Evolutionary conservation across 2,113 vertebrate genomes (phyloP).

Genomic region (Edolisoma coerulescens): DNA sequence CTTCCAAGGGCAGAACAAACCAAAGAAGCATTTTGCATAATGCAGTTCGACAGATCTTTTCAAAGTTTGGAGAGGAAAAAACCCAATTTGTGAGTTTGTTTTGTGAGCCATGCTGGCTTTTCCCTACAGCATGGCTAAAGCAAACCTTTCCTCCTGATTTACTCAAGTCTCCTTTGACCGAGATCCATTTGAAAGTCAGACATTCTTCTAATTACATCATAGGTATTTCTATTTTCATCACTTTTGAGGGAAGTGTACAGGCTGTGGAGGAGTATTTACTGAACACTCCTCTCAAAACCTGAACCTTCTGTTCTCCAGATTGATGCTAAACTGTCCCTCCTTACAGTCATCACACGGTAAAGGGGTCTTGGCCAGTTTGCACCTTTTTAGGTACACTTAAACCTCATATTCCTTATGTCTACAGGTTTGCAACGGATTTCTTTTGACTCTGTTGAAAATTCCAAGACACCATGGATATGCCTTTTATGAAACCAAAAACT

Average conservation of each 20-base stretch:
- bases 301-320: background rate
- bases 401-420: background rate
- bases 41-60: rapidly evolving
- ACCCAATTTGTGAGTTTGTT: background rate
- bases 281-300: background rate
- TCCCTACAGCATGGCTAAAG: background rate
- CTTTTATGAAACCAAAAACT: background rate
- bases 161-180: background rate
- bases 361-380: background rate
- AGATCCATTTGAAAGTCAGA: background rate
- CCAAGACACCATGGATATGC: background rate
- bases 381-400: background rate
- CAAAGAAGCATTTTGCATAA: background rate
- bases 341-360: background rate
- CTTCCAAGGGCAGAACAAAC: background rate
- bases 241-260: background rate
- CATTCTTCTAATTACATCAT: background rate
- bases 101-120: background rate
- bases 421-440: background rate
- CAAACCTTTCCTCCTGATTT: background rate
- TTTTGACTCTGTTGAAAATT: background rate
- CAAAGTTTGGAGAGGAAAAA: background rate
- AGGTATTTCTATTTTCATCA: background rate
- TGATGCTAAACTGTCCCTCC: background rate
- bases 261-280: background rate